Percentiles rank a stretch among this genome's conserved stretches.
phyloP scores from a whole-genome alignment of 30 jellyfish, hydroid and myxozoan species.

The Turritopsis rubra region DNA sequence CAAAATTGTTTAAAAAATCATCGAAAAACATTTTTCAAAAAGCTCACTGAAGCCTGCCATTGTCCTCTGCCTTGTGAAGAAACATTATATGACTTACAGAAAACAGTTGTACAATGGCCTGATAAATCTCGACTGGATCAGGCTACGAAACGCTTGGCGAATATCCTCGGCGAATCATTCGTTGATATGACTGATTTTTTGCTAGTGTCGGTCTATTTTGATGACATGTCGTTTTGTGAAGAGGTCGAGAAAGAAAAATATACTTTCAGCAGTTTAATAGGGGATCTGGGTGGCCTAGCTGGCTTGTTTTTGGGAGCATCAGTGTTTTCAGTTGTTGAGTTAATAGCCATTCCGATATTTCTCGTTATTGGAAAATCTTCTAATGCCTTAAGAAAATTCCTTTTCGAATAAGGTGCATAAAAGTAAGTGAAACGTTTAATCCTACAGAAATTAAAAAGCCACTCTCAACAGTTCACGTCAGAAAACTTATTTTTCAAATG shows the following conservation, averaged over 20 bases:
- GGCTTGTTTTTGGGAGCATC: constrained; percentile 23
- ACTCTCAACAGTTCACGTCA: too few relatives aligned
- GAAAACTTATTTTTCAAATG: too few relatives aligned
- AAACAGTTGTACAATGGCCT: not conserved
- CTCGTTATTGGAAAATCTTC: not conserved
- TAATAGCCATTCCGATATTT: not conserved
- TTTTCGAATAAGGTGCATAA: not conserved
- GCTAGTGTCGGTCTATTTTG: constrained; percentile 2
- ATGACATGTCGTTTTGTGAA: not conserved
- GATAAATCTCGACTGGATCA: not conserved
- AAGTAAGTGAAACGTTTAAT: not conserved
- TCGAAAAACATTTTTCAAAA: constrained; percentile 8
- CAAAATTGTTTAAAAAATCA: not conserved
- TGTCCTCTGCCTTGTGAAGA: constrained; percentile 11
- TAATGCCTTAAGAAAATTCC: not conserved
- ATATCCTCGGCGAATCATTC: not conserved
- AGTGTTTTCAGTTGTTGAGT: constrained; percentile 5
- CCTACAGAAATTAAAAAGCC: not conserved
- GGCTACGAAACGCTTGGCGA: not conserved
- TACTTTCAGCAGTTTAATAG: not conserved
- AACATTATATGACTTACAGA: not conserved
- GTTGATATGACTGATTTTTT: not conserved
- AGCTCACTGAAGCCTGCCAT: not conserved
- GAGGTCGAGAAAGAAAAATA: constrained; percentile 9
- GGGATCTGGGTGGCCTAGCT: constrained; percentile 14